Evolutionary conservation across 2,113 vertebrate genomes (phyloP).

Genomic region (Lanius collurio): DNA sequence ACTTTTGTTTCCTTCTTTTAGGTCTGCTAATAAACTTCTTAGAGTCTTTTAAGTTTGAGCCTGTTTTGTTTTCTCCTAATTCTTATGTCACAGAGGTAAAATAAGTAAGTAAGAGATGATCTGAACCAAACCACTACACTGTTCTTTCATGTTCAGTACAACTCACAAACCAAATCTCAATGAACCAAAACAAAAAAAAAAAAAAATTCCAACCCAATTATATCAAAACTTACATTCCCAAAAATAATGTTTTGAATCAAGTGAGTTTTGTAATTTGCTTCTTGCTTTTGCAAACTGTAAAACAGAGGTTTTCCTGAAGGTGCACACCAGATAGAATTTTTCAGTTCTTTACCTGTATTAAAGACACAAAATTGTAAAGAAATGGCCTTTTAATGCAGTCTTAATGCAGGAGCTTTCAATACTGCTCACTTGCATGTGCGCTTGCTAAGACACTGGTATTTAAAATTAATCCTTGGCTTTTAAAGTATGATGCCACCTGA

Average conservation of each 20-base stretch:
- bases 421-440: neutral
- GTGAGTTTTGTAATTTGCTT: neutral
- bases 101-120: too few relatives aligned
- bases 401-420: neutral
- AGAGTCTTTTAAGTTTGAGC: too few relatives aligned
- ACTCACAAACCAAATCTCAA: too few relatives aligned
- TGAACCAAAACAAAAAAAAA: neutral
- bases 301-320: neutral
- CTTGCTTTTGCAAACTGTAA: neutral
- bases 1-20: too few relatives aligned
- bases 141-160: neutral
- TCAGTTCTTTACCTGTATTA: neutral
- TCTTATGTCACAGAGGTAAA: too few relatives aligned
- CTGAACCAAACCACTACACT: too few relatives aligned
- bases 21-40: too few relatives aligned
- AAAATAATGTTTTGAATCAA: neutral
- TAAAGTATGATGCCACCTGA: neutral
- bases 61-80: too few relatives aligned
- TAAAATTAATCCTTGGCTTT: neutral
- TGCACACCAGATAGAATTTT: neutral
- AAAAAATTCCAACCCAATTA: fast-evolving
- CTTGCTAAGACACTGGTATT: neutral
- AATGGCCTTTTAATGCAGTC: neutral
- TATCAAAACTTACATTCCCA: fast-evolving
- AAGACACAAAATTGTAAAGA: neutral